A percentile compares a stretch with the other conserved stretches of the same genome.
These are phyloP conservation scores for Sarcophaga bullata DNA, from an alignment of 1,140 invertebrate species.

Conservation along the genomic window DNA sequence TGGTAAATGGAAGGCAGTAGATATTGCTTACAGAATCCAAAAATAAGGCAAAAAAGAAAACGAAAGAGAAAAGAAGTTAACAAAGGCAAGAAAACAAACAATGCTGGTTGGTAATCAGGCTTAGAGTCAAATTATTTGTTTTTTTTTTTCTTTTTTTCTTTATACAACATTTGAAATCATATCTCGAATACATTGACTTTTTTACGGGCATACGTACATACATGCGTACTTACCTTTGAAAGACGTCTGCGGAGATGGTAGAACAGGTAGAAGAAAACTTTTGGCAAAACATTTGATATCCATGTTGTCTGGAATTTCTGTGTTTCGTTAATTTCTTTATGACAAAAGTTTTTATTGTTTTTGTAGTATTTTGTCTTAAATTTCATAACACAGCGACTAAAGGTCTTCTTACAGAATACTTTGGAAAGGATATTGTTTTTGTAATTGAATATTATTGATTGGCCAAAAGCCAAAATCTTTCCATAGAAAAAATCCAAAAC, in stretches of 20 bases:
- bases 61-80: too few relatives aligned
- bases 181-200: background rate
- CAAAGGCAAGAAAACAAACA: too few relatives aligned
- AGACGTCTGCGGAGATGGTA: background rate
- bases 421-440: constrained; percentile 54
- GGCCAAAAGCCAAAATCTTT: constrained; percentile 58
- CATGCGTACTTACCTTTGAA: background rate
- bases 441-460: constrained; percentile 65
- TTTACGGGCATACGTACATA: background rate
- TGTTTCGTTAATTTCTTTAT: background rate
- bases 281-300: constrained; percentile 36
- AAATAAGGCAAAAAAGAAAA: too few relatives aligned
- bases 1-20: background rate
- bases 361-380: background rate
- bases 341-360: background rate
- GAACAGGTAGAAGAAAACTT: constrained; percentile 17
- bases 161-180: background rate
- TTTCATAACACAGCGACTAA: background rate
- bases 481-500: too few relatives aligned
- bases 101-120: background rate
- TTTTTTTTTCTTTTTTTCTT: background rate
- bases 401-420: constrained; percentile 49
- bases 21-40: too few relatives aligned
- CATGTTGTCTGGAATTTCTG: constrained; percentile 3
- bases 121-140: constrained; percentile 7